Percentiles rank a stretch among this genome's conserved stretches.
Evolutionary conservation across 2,113 vertebrate species (phyloP).

Genomic region (Haemorhous mexicanus): DNA sequence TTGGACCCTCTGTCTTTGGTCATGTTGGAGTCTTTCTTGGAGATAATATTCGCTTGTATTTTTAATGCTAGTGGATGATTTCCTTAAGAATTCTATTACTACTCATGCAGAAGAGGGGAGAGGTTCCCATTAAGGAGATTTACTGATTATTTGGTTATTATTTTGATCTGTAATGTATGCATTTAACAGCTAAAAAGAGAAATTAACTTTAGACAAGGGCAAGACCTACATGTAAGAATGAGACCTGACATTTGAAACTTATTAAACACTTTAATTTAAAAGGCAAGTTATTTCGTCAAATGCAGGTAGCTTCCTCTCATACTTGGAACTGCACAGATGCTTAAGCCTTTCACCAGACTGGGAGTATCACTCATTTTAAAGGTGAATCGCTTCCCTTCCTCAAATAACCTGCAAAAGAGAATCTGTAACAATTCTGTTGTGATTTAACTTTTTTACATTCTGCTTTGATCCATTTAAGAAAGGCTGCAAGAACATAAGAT

Average conservation of each 20-base stretch:
- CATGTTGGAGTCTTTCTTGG: background rate
- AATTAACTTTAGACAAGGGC: slow-evolving; percentile 10
- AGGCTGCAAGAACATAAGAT: background rate
- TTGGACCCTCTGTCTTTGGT: background rate
- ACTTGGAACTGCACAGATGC: background rate
- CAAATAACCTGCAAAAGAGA: background rate
- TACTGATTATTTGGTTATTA: slow-evolving; percentile 13
- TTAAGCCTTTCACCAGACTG: background rate
- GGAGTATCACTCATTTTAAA: background rate
- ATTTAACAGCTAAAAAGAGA: background rate
- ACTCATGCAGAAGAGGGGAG: background rate
- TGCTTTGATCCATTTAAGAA: slow-evolving; percentile 7
- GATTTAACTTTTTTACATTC: background rate
- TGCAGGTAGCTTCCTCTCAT: background rate
- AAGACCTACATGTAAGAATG: slow-evolving; percentile 11
- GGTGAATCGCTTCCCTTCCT: background rate
- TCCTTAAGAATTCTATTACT: background rate
- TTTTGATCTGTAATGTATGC: slow-evolving; percentile 14
- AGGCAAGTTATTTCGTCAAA: slow-evolving; percentile 10
- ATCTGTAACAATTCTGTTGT: background rate
- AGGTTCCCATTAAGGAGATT: background rate
- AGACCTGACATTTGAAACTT: slow-evolving; percentile 45
- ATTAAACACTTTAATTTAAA: slow-evolving; percentile 31
- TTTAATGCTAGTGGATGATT: background rate
- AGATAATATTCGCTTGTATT: background rate